Base-by-base conservation (phyloP, 2,113 vertebrate species). In the Podocnemis expansa region DNA sequence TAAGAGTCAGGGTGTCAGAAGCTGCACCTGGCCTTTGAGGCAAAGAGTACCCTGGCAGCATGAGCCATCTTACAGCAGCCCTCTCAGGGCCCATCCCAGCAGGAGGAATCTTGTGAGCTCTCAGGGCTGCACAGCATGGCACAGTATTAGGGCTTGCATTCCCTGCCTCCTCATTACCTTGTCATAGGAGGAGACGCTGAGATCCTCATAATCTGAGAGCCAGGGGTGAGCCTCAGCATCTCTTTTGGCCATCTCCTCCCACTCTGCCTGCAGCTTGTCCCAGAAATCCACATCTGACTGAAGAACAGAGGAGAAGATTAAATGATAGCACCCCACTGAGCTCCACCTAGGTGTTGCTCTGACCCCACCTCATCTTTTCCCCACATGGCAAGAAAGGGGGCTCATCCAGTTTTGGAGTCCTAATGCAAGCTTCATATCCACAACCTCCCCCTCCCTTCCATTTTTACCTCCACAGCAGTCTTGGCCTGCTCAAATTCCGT, bases 271-370 rank as follows among this genome's bases (percentile, higher is more conserved):
- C 93, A 99, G 98, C 97, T 99, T 99, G 98, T 99, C 99, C 99
- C 99, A 99, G 98, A 99, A 99, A 98, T 99, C 99, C 54, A 99
- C 98, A 98, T 99, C 99, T 91, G 99, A 99, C 99, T 99, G 97
- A 58, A 96, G 88, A 29, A 38, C 91, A 84, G 45, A 96, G 97
- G 75, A 89, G 13, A 12, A 63, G 85, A 93, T 76, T 14, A 38
- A 70, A 84, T 38, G 55, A 87, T 76, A 52, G 60, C 38, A 60
- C 9, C 22, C 54, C 31, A 16, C 34, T 82, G 85, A 80, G 13
- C 67, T 34, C 92, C 6, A 2, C 75, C 81, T 49, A 49, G 0
- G 90, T 17, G 21, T 22, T 84, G 13, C 45, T 60, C 55, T 73
- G 19, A 83, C 54, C 47, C 14, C 41, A 5, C 11, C 84, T 93